A percentile compares a stretch with the other conserved stretches of the same genome.
Evolutionary conservation across 2,888 invertebrate genomes (phyloP).

Genomic region (Sarcophaga variegata): DNA sequence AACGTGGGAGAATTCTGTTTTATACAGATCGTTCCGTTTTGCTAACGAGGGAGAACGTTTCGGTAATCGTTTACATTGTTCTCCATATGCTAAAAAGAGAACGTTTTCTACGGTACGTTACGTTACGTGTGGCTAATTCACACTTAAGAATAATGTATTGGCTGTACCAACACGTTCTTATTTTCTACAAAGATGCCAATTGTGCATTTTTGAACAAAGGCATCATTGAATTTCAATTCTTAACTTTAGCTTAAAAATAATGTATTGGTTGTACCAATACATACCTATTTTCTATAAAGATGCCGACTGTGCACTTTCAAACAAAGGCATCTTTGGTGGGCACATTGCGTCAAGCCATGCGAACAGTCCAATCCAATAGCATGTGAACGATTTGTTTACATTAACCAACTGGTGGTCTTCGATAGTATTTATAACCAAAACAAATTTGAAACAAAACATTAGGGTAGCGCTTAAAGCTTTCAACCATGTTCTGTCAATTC

Average conservation of each 20-base stretch:
- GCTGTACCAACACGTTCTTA: too few relatives aligned
- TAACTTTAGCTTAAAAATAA: not conserved
- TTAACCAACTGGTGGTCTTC: not conserved
- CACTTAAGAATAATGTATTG: too few relatives aligned
- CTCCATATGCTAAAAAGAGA: too few relatives aligned
- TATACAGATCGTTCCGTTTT: too few relatives aligned
- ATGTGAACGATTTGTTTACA: not conserved
- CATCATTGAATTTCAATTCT: not conserved
- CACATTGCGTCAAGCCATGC: not conserved
- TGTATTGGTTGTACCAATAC: not conserved
- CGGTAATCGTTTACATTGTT: too few relatives aligned
- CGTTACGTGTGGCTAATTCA: too few relatives aligned
- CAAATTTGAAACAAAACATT: not conserved
- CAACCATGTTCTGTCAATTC: not conserved
- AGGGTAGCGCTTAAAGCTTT: not conserved
- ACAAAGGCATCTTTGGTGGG: slow-evolving; percentile 1
- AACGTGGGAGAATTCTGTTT: too few relatives aligned
- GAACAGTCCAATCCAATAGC: not conserved
- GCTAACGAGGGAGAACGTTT: too few relatives aligned
- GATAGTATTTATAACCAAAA: not conserved
- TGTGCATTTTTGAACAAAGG: too few relatives aligned
- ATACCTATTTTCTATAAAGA: not conserved
- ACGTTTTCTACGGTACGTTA: too few relatives aligned
- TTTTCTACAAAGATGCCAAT: too few relatives aligned
- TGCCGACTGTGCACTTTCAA: not conserved